A percentile compares a stretch with the other conserved stretches of the same genome.
These are phyloP conservation scores for Shargacucullia verbasci DNA, from an alignment of 2,888 invertebrate genomes.

Conservation along the genomic window DNA sequence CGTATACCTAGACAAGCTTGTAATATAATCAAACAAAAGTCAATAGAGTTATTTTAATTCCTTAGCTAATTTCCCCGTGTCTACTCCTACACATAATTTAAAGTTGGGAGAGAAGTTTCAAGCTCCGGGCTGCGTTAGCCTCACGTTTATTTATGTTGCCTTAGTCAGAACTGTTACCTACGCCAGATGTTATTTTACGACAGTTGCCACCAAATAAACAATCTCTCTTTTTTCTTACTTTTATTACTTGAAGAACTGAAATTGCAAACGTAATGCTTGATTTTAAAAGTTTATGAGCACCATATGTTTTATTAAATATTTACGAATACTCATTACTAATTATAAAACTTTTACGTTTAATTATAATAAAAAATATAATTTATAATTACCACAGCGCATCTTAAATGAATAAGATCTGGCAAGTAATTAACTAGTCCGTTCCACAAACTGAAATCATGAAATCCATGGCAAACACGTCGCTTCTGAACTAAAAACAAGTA, in stretches of 20 bases:
- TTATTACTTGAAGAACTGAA: constrained; percentile 39
- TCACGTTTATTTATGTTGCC: constrained; percentile 87
- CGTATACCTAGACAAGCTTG: too few species aligned
- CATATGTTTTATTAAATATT: neutral
- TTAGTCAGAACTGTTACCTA: constrained; percentile 84
- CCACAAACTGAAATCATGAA: constrained; percentile 45
- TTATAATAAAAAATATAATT: constrained; percentile 18
- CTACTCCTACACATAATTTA: constrained; percentile 54
- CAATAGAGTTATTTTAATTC: constrained; percentile 12
- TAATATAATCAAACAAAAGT: constrained; percentile 1
- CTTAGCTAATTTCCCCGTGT: constrained; percentile 19
- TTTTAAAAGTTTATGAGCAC: constrained; percentile 11
- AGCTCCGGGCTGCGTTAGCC: constrained; percentile 71
- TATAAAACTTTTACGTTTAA: constrained; percentile 7
- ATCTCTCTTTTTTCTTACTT: constrained; percentile 68
- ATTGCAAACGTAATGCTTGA: constrained; percentile 22
- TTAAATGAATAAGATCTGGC: constrained; percentile 18
- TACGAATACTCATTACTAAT: neutral
- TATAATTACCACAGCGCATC: constrained; percentile 41
- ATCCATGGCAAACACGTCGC: constrained; percentile 47
- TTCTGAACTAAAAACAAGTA: constrained; percentile 43
- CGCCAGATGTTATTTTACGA: constrained; percentile 87
- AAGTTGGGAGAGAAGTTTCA: constrained; percentile 52
- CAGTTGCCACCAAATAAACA: constrained; percentile 80
- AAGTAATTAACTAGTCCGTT: constrained; percentile 23